Base-by-base conservation (phyloP, 2,888 invertebrate genomes). In the Drosophila pegasa region DNA sequence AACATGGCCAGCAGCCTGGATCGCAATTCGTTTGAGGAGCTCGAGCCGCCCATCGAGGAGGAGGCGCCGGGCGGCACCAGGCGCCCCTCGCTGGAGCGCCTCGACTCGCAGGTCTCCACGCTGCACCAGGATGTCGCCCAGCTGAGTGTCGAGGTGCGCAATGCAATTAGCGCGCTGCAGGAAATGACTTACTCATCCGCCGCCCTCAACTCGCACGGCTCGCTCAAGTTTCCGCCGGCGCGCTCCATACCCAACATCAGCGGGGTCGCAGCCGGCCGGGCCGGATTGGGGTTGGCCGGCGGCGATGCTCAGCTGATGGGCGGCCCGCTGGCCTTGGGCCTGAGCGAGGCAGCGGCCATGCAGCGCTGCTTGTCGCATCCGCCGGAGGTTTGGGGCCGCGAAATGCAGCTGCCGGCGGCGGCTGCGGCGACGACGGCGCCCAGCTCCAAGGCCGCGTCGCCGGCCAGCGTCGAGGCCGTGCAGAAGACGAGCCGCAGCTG, bases 51-150 rank as follows among this genome's bases (percentile, higher is more conserved):
- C 7, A 52, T 69, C 7, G 88, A 85, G 12, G 87, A 93, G 93
- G 75, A 80, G 16, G 75, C 79, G 16, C 57, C 31, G 0, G 41
- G 25, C 2, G 41, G 31, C 3, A 57, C 37, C 2, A 90, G 91
- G 56, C 88, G 89, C 14, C 90, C 85, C 0, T 91, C 92, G 8
- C 95, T 96, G 14, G 97, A 97, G 84, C 93, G 96, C 79, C 93
- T 97, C 40, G 97, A 97, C 89, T 95, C 95, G 0, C 97, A 97
- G 91, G 96, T 97, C 51, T 95, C 96, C 14, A 95, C 95, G 45
- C 92, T 97, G 70, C 97, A 97, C 89, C 96, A 97, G 84, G 97
- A 97, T 91, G 97, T 97, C 20, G 96, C 96, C 0, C 95, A 96
- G 25, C 94, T 97, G 41, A 97, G 97, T 89, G 94, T 95, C 92